Evolutionary conservation across 92 coral and sea anemone species (phyloP).

Genomic region (Phenganax marumi): DNA sequence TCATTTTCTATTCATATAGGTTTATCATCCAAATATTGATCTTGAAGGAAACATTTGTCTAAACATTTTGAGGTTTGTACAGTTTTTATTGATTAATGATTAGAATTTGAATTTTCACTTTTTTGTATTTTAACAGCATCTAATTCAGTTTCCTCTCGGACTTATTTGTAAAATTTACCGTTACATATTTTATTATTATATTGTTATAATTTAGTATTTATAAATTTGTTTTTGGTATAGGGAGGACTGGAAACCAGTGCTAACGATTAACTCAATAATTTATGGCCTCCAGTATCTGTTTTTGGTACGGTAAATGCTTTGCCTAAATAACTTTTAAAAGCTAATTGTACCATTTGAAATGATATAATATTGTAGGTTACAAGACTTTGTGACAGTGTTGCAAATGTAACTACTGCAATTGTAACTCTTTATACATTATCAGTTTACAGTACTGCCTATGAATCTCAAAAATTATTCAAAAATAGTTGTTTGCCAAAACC

Average conservation of each 20-base stretch:
- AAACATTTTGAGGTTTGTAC: constrained; percentile 82
- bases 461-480: no score
- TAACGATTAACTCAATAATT: constrained; percentile 95
- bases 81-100: neutral
- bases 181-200: constrained; percentile 30
- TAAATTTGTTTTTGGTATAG: constrained; percentile 33
- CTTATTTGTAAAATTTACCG: constrained; percentile 59
- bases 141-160: constrained; percentile 1
- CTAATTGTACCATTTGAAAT: neutral
- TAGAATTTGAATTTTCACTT: no score
- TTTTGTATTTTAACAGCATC: no score
- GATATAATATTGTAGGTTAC: neutral
- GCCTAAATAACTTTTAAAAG: neutral
- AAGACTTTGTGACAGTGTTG: neutral
- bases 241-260: constrained; percentile 99
- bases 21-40: constrained; percentile 97
- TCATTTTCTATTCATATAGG: constrained; percentile 48
- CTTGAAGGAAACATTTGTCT: constrained; percentile 97
- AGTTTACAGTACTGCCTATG: no score
- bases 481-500: no score
- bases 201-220: no score
- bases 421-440: no score
- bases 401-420: no score
- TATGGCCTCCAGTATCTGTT: constrained; percentile 94
- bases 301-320: constrained; percentile 61